These are phyloP conservation scores for Netelia virgata DNA, from an alignment of 2,888 invertebrate species.

Conservation along the genomic window DNA sequence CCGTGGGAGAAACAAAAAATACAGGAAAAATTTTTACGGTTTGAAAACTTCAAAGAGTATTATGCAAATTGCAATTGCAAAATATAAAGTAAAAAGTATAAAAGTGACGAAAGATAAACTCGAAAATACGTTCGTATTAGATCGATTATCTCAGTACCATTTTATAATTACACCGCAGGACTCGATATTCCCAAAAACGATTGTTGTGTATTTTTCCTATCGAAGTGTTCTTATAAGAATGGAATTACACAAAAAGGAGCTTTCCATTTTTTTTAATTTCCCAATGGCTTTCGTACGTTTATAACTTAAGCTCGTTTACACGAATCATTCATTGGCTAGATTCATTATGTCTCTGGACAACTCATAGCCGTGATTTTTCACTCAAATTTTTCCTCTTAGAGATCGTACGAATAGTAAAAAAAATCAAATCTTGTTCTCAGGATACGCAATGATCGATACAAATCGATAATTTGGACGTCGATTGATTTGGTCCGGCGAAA, in stretches of 20 bases:
- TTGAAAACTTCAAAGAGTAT: not conserved
- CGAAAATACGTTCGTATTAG: no score
- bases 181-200: no score
- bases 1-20: not conserved
- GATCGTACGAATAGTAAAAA: not conserved
- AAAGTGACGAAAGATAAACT: no score
- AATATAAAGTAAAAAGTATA: no score
- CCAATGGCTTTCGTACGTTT: constrained; percentile 25
- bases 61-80: no score
- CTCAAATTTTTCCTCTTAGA: not conserved
- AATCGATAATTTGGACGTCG: not conserved
- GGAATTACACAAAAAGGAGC: not conserved
- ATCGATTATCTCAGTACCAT: no score
- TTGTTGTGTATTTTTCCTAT: no score
- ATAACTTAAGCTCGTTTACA: constrained; percentile 69
- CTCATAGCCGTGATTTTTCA: constrained; percentile 41
- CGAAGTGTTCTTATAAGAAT: no score
- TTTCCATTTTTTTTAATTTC: not conserved
- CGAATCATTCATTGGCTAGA: constrained; percentile 81
- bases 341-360: constrained; percentile 68
- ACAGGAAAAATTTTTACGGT: not conserved
- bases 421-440: not conserved
- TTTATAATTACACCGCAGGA: no score
- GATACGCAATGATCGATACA: not conserved
- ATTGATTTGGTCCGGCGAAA: not conserved